Evolutionary conservation across 2,113 vertebrate species (phyloP).

Genomic region (Laterallus jamaicensis): DNA sequence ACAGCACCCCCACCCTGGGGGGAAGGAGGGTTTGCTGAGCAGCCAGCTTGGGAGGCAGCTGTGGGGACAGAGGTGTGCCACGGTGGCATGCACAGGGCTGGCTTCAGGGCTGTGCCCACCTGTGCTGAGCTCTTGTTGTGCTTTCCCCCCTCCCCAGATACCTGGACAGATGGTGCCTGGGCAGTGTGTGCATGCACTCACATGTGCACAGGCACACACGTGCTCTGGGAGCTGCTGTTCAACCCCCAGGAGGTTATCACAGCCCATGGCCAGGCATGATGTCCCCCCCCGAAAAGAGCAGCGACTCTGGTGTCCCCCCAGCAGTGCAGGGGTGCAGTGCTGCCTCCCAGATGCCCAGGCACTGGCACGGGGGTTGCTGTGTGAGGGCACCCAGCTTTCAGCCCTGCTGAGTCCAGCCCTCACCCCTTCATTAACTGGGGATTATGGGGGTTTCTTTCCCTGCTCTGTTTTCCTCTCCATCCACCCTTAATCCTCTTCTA

Average conservation of each 20-base stretch:
- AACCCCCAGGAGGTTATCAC: rapidly evolving
- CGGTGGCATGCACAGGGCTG: rapidly evolving
- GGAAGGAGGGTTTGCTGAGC: not conserved
- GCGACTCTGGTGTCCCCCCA: rapidly evolving
- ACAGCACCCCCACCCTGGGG: not conserved
- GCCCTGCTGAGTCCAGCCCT: not conserved
- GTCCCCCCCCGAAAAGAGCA: not conserved
- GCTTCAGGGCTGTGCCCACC: not conserved
- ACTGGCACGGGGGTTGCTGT: not conserved
- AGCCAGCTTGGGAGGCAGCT: not conserved
- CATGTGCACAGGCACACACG: rapidly evolving
- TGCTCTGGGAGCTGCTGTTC: not conserved
- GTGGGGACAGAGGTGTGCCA: not conserved
- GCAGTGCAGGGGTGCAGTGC: not conserved
- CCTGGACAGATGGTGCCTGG: not conserved
- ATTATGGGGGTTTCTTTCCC: not conserved
- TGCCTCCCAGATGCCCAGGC: not conserved
- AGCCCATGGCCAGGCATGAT: not conserved
- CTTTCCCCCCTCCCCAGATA: not conserved
- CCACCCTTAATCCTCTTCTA: not conserved
- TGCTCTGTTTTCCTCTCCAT: not conserved
- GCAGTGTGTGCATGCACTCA: rapidly evolving
- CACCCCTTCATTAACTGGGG: not conserved
- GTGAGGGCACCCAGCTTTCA: not conserved
- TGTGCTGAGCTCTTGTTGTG: not conserved